Evolutionary conservation across 2,113 vertebrate species (phyloP).

Genomic region (Perca fluviatilis): DNA sequence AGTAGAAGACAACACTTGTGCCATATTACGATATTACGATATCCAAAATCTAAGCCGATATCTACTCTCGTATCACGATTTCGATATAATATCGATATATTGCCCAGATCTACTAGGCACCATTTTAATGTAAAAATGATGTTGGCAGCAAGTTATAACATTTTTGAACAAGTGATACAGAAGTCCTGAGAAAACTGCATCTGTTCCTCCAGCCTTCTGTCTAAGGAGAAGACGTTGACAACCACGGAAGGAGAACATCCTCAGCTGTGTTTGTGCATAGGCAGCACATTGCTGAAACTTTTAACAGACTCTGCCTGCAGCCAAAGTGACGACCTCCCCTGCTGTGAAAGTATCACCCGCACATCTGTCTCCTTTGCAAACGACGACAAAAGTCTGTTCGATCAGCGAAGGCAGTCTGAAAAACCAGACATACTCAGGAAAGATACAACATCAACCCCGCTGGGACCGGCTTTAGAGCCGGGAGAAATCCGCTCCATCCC

Average conservation of each 20-base stretch:
- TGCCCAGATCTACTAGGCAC: no score
- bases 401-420: constrained; percentile 52
- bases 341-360: constrained; percentile 67
- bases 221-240: constrained; percentile 45
- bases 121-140: background rate
- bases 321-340: constrained; percentile 73
- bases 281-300: constrained; percentile 76
- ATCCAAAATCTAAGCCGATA: no score
- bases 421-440: constrained; percentile 52
- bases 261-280: constrained; percentile 70
- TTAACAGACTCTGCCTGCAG: constrained; percentile 72
- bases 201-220: constrained; percentile 22
- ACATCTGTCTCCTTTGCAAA: constrained; percentile 74
- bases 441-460: constrained; percentile 30
- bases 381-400: constrained; percentile 68
- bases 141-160: constrained; percentile 15
- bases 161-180: constrained; percentile 6
- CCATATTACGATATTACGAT: no score
- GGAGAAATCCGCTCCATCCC: constrained; percentile 16
- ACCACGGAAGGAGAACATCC: constrained; percentile 51
- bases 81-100: no score
- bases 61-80: no score
- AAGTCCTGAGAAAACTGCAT: constrained; percentile 23
- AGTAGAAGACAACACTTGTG: no score
- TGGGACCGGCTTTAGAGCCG: constrained; percentile 20